These are phyloP conservation scores for Sebastes schlegelii DNA, from an alignment of 2,113 vertebrate genomes.

Conservation along the genomic window DNA sequence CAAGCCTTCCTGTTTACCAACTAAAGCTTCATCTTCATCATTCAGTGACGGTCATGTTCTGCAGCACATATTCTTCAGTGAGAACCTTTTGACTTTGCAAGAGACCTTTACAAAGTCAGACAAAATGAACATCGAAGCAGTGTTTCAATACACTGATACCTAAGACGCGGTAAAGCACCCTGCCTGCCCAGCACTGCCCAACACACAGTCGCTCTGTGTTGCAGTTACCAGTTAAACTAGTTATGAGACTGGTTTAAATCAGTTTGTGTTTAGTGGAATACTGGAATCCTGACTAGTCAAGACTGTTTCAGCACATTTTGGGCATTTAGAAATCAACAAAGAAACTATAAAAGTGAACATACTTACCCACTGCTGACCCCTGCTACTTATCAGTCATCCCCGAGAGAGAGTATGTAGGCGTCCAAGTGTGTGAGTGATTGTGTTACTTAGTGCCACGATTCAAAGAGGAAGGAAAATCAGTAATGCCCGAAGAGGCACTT, in stretches of 20 bases:
- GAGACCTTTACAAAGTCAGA: conserved; percentile 1
- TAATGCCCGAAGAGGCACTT: conserved; percentile 20
- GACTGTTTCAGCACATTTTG: conserved; percentile 33
- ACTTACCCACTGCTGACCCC: conserved; percentile 78
- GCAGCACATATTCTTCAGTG: background rate
- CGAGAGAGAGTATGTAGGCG: background rate
- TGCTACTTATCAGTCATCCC: conserved; percentile 54
- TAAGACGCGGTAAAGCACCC: background rate
- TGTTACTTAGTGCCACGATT: conserved; percentile 23
- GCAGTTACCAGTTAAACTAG: conserved; percentile 5
- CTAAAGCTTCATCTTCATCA: conserved; percentile 1
- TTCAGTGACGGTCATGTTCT: background rate
- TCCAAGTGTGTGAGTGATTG: conserved; percentile 19
- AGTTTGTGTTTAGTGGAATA: background rate
- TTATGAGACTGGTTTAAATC: conserved; percentile 23
- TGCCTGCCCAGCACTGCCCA: background rate
- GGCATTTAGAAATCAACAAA: conserved; percentile 28
- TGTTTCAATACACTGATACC: conserved; percentile 13
- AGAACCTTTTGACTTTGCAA: conserved; percentile 15
- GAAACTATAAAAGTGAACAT: conserved; percentile 62
- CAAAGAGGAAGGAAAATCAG: conserved; percentile 24
- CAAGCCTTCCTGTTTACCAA: background rate
- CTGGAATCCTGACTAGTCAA: conserved; percentile 7
- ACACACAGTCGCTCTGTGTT: background rate
- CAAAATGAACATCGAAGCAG: background rate